Conservation (phyloP, 2,888 invertebrate genomes). For the Tetragonula carbonaria region DNA sequence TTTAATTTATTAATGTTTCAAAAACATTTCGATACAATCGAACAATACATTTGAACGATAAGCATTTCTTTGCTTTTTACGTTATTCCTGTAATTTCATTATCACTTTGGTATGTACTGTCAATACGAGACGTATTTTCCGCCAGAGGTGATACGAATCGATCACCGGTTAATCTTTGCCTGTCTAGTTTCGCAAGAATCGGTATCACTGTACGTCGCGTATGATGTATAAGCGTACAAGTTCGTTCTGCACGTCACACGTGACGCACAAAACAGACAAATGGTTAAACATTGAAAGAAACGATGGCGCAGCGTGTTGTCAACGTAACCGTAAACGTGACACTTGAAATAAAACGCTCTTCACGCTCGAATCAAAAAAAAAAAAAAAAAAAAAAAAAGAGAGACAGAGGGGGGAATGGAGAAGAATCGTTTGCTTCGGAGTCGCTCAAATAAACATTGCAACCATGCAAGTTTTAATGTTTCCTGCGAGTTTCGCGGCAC, state of each 20-base stretch:
- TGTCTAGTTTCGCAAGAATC: not conserved
- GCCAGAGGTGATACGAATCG: no score
- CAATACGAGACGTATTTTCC: not conserved
- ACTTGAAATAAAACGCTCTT: slow-evolving; percentile 10
- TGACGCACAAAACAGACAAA: no score
- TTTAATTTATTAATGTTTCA: slow-evolving; percentile 19
- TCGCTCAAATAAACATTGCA: slow-evolving; percentile 12
- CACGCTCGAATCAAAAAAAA: not conserved
- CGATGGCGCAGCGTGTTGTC: not conserved
- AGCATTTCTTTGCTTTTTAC: no score
- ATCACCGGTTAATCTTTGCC: no score
- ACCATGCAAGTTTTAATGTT: slow-evolving; percentile 25
- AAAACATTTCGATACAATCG: not conserved
- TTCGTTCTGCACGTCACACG: no score
- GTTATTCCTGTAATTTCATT: not conserved
- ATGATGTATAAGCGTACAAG: not conserved
- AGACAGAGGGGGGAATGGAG: no score
- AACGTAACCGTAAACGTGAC: slow-evolving; percentile 9
- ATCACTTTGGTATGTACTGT: not conserved
- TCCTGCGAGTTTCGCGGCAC: not conserved
- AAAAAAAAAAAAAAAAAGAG: no score
- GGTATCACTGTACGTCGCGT: no score
- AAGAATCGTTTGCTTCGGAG: not conserved
- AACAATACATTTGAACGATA: not conserved
- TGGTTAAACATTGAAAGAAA: not conserved